Evolutionary conservation across 2,113 vertebrate genomes (phyloP), one percentile per base, ranked within the genome.

Genomic region (Calidris pygmaea): DNA sequence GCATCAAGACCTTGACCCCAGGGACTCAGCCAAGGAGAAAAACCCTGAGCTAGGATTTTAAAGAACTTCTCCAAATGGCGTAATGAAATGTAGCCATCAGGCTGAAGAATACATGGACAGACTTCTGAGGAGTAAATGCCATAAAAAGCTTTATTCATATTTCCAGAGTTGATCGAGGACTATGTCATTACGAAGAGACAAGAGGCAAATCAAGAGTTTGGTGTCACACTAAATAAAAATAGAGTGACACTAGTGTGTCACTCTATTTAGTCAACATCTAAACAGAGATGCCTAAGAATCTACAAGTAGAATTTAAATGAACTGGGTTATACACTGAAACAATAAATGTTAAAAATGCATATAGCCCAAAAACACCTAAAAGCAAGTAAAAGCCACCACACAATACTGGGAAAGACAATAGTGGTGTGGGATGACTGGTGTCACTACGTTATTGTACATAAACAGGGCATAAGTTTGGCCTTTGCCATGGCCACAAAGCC

Each of bases 351-450:
- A 52, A 59, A 62, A 48, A 73, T n/a, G 24, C 34, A 74, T 6
- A 22, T 1, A 2, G 14, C 21, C 9, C 39, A 21, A 73, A 89
- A 78, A 87, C 9, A 30, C 24, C 35, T 41, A 45, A 72, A 30
- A 74, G 39, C 23, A 66, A 77, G 17, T 13, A 52, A 85, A 63
- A 29, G 52, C 24, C 67, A 75, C 30, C 65, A 71, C 34, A 68
- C 3, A 10, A 11, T 3, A 19, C 7, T 14, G 7, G 68, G 48
- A 50, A 41, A 88, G 29, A 35, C 22, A 88, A 82, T 0, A 34
- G 10, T 3, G 10, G 13, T 37, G 12, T 21, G 21, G 16, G 60
- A 65, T 18, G 60, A 30, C 22, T 1, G 0, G 17, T 34, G 30
- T 20, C 74, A 32, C 14, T 52, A 18, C 12, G 3, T 67, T 85